Conservation (phyloP, 1,140 invertebrate genomes). For the Ruditapes philippinarum region DNA sequence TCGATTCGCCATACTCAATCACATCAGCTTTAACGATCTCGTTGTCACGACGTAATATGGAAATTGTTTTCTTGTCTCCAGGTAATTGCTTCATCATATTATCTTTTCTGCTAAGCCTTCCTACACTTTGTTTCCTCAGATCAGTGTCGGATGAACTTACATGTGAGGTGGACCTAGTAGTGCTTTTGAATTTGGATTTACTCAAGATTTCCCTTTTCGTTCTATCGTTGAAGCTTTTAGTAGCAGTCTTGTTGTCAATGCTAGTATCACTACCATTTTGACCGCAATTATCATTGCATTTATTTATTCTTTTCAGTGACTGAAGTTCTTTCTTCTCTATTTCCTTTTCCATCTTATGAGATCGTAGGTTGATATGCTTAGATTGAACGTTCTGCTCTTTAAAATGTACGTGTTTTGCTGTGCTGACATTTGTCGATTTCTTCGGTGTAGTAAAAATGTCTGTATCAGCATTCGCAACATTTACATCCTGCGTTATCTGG, state of each 20-base stretch:
- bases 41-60: not conserved
- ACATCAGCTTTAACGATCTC: not conserved
- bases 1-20: not conserved
- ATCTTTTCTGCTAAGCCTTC: too few relatives aligned
- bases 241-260: not conserved
- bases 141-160: not conserved
- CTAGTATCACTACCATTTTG: not conserved
- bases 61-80: not conserved
- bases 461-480: too few relatives aligned
- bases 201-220: not conserved
- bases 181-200: not conserved
- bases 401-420: conserved; percentile 26
- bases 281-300: not conserved
- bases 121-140: not conserved
- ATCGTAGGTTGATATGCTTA: not conserved
- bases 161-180: not conserved
- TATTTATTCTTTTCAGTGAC: not conserved
- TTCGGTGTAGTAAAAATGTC: not conserved
- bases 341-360: conserved; percentile 21
- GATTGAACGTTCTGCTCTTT: not conserved
- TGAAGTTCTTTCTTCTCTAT: not conserved
- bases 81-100: not conserved
- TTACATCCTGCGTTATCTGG: too few relatives aligned
- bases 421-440: not conserved
- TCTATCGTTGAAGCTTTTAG: not conserved